Conservation (phyloP, 2,888 invertebrate species). For the Sminthurides aquaticus region DNA sequence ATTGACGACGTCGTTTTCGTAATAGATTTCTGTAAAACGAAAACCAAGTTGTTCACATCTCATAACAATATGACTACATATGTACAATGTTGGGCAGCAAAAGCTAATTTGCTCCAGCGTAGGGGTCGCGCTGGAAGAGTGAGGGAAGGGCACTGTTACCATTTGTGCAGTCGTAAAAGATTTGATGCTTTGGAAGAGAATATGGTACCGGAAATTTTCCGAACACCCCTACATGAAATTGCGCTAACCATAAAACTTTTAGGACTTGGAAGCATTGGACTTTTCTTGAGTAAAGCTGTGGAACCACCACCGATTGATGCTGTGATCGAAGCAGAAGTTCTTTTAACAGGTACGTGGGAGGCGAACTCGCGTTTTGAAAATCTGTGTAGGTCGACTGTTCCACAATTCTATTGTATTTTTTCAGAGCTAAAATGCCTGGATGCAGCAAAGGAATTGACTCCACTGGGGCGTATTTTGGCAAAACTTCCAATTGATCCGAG, state of each 20-base stretch:
- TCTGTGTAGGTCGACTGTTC: too few relatives aligned
- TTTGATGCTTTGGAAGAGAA: slow-evolving; percentile 73
- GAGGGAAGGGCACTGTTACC: slow-evolving; percentile 85
- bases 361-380: too few relatives aligned
- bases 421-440: slow-evolving; percentile 88
- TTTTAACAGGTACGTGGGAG: slow-evolving; percentile 50
- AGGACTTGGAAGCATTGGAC: slow-evolving; percentile 81
- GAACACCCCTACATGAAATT: slow-evolving; percentile 91
- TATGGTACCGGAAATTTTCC: slow-evolving; percentile 93
- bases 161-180: slow-evolving; percentile 64
- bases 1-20: slow-evolving; percentile 98
- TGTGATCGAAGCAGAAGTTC: slow-evolving; percentile 92
- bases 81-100: slow-evolving; percentile 92
- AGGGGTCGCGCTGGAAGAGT: slow-evolving; percentile 94
- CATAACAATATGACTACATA: slow-evolving; percentile 99
- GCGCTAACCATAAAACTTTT: slow-evolving; percentile 85
- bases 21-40: slow-evolving; percentile 93
- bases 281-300: slow-evolving; percentile 88
- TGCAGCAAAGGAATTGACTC: slow-evolving; percentile 75
- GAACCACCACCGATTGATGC: slow-evolving; percentile 92
- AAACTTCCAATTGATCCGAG: slow-evolving; percentile 92
- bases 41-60: slow-evolving; percentile 94
- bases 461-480: slow-evolving; percentile 86
- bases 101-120: slow-evolving; percentile 88
- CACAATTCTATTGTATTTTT: too few relatives aligned